A percentile compares a stretch with the other conserved stretches of the same genome.
phyloP scores from a whole-genome alignment of 1,140 invertebrate species.

The Arion vulgaris region DNA sequence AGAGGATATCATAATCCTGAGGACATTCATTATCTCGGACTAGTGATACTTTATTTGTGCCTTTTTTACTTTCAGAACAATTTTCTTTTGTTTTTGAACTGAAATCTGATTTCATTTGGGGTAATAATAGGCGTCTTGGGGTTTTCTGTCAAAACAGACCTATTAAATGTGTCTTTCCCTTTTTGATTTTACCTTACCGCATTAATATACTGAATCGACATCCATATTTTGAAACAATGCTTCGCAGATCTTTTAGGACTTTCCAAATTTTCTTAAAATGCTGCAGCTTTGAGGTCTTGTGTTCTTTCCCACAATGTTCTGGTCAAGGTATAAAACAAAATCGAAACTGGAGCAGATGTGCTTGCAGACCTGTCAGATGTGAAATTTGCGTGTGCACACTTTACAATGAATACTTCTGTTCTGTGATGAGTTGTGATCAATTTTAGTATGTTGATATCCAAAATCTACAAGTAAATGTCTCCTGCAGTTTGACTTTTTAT shows the following conservation, averaged over 20 bases:
- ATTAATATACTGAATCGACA: conserved; percentile 27
- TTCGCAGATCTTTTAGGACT: not conserved
- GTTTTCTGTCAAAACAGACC: not conserved
- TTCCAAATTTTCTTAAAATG: not conserved
- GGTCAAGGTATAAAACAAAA: conserved; percentile 30
- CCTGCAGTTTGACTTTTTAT: conserved; percentile 14
- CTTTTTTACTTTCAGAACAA: not conserved
- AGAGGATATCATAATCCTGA: not conserved
- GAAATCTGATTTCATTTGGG: not conserved
- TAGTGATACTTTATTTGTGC: not conserved
- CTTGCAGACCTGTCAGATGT: not conserved
- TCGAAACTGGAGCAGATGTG: not conserved
- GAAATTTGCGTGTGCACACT: conserved; percentile 13
- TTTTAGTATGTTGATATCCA: conserved; percentile 1
- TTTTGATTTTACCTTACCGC: not conserved
- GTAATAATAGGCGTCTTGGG: not conserved
- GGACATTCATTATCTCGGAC: not conserved
- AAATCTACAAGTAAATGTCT: not conserved
- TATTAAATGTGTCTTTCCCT: not conserved
- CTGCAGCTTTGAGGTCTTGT: conserved; percentile 6
- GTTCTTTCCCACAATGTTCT: not conserved
- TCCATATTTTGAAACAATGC: conserved; percentile 21
- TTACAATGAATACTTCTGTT: not conserved
- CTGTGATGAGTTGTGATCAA: not conserved
- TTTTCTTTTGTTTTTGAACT: not conserved